phyloP scores from a whole-genome alignment of 2,113 vertebrate genomes.

The Oenanthe oenanthe region DNA sequence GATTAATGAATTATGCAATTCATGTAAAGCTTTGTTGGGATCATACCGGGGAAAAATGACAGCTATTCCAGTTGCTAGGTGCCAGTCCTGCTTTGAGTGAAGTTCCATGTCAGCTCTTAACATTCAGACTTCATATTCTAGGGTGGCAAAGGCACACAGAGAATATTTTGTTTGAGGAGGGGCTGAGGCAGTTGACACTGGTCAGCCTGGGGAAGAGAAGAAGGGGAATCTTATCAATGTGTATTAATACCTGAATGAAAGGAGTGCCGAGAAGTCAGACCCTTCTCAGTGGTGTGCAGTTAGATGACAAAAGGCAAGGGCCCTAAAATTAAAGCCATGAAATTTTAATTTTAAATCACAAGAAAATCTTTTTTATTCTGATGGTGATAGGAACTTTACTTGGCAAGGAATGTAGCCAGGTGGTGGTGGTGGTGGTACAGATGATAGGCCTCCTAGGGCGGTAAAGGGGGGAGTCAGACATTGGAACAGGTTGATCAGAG shows the following conservation, averaged over 20 bases:
- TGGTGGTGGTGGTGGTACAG: neutral
- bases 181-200: neutral
- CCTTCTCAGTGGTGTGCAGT: neutral
- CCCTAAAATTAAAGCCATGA: neutral
- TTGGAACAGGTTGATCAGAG: neutral
- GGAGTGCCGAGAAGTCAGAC: neutral
- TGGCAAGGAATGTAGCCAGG: fast-evolving
- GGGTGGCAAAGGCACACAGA: fast-evolving
- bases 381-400: neutral
- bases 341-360: neutral
- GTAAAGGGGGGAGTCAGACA: too few relatives aligned
- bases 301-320: neutral
- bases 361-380: neutral
- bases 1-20: neutral
- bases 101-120: neutral
- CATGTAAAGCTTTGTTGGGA: neutral
- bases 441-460: too few relatives aligned
- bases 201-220: neutral
- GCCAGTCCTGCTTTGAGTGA: neutral
- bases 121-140: neutral
- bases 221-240: neutral
- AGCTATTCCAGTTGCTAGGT: neutral
- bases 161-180: neutral
- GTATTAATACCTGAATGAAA: neutral
- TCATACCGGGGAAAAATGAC: neutral